A percentile compares a stretch with the other conserved stretches of the same genome.
Conservation (phyloP, 2,113 vertebrate species). For the Ia io region DNA sequence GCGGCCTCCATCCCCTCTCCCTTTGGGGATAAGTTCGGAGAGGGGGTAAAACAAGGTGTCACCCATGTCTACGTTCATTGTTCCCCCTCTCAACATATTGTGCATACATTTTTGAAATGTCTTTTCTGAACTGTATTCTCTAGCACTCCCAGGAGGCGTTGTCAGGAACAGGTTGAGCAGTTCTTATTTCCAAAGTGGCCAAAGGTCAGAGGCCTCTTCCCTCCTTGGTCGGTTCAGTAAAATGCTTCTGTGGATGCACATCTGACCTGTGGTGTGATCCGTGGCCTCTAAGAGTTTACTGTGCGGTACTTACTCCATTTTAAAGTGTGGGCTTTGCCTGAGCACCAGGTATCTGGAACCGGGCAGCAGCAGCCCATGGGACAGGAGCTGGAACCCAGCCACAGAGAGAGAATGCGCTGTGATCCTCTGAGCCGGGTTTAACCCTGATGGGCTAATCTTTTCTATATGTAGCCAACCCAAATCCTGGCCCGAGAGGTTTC, state of each 20-base stretch:
- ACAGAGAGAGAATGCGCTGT: not conserved
- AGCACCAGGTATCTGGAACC: not conserved
- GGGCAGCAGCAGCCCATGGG: not conserved
- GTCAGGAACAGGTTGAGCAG: not conserved
- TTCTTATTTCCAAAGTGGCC: not conserved
- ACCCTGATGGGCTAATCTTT: not conserved
- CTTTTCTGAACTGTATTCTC: not conserved
- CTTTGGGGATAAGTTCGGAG: not conserved
- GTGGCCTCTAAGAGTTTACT: not conserved
- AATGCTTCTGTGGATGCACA: not conserved
- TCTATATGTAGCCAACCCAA: constrained; percentile 34
- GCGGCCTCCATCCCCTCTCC: not conserved
- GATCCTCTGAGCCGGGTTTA: not conserved
- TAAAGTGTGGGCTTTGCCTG: not conserved
- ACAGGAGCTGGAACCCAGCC: not conserved
- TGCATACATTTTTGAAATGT: not conserved
- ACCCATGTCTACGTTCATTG: not conserved
- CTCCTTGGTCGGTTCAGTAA: not conserved
- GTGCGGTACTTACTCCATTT: not conserved
- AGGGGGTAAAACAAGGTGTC: not conserved
- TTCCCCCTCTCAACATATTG: not conserved
- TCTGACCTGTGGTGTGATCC: too few species aligned
- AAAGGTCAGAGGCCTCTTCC: not conserved
- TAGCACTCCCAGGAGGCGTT: not conserved
- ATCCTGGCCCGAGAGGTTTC: not conserved